Percentiles rank a stretch among this genome's conserved stretches.
Evolutionary conservation across 2,797 vertebrate genomes (phyloP).

Genomic region (Girardinus metallicus): DNA sequence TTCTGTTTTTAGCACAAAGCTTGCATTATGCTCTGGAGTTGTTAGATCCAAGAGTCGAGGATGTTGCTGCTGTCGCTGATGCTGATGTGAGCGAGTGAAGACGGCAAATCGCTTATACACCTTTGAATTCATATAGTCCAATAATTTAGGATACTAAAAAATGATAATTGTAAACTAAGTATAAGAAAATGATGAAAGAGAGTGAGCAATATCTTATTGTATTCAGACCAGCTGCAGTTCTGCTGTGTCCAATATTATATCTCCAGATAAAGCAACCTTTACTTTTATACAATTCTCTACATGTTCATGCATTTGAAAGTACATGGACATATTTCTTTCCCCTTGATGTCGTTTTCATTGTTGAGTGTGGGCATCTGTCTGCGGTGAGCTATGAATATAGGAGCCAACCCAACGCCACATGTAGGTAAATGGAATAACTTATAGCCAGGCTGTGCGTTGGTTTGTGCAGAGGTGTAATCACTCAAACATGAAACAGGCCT

Average conservation of each 20-base stretch:
- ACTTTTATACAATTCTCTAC: not conserved
- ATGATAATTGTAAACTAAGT: not conserved
- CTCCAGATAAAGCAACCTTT: not conserved
- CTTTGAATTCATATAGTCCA: not conserved
- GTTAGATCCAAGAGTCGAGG: not conserved
- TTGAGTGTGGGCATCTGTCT: not conserved
- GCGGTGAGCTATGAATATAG: constrained; percentile 4
- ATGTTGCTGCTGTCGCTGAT: not conserved
- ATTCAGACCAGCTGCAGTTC: not conserved
- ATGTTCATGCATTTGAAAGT: constrained; percentile 1
- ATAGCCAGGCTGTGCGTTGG: constrained; percentile 5
- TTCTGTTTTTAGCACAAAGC: not conserved
- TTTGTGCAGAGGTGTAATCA: constrained; percentile 27
- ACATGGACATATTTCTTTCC: not conserved
- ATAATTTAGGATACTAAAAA: constrained; percentile 1
- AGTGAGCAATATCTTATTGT: not conserved
- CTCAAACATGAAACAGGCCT: constrained; percentile 27
- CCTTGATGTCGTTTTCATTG: not conserved
- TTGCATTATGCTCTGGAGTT: not conserved
- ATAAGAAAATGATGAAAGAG: not conserved
- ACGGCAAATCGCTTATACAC: not conserved
- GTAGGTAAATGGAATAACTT: constrained; percentile 18
- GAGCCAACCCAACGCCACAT: not conserved
- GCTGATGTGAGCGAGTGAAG: not conserved
- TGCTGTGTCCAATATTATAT: constrained; percentile 7